Conservation (phyloP, 2,113 vertebrate species). For the Candoia aspera region DNA sequence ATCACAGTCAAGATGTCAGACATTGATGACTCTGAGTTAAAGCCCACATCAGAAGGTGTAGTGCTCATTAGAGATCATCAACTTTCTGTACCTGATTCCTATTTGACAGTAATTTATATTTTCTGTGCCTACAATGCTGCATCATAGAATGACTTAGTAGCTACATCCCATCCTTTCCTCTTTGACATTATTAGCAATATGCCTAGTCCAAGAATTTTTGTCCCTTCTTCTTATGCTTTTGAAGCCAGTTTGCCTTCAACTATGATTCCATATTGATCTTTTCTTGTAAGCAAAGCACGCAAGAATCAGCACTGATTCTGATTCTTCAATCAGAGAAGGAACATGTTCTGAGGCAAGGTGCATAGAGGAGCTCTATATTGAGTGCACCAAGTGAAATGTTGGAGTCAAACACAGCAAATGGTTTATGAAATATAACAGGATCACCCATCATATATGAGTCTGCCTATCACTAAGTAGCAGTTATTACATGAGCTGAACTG, state of each 20-base stretch:
- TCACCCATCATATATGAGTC: background rate
- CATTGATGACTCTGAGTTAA: background rate
- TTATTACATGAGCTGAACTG: background rate
- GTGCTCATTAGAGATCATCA: background rate
- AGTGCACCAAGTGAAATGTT: background rate
- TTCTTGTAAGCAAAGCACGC: background rate
- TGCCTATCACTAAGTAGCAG: background rate
- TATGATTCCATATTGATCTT: background rate
- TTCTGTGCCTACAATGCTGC: background rate
- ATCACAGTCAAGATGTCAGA: background rate
- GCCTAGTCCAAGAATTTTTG: background rate
- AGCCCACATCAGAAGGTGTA: background rate
- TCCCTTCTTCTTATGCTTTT: background rate
- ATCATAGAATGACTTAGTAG: background rate
- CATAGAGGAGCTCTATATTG: background rate
- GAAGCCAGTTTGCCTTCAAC: background rate
- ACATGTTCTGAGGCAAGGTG: background rate
- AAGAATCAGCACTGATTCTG: background rate
- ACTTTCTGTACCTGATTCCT: background rate
- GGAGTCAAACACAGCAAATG: background rate
- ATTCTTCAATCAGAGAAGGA: background rate
- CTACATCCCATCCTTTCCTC: background rate
- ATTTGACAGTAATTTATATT: background rate
- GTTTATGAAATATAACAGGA: background rate
- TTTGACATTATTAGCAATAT: background rate